A percentile compares a stretch with the other conserved stretches of the same genome.
Conservation (phyloP, 1,140 invertebrate species). For the Triops cancriformis region DNA sequence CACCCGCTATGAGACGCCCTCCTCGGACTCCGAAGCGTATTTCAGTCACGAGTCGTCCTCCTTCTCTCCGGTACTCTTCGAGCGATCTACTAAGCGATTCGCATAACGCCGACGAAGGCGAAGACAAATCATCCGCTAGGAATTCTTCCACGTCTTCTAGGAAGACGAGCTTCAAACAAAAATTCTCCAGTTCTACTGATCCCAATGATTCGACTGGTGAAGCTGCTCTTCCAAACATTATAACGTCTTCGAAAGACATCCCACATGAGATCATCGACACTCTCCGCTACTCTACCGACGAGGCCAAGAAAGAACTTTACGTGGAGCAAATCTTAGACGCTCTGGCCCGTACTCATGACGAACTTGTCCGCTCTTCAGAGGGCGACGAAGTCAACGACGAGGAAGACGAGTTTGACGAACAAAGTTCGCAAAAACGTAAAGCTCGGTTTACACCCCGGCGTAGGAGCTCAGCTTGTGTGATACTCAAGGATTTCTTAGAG, state of each 20-base stretch:
- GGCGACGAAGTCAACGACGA: slow-evolving; percentile 30
- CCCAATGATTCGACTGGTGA: neutral
- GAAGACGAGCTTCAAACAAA: neutral
- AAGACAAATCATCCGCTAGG: neutral
- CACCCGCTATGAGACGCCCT: neutral
- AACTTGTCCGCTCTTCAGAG: neutral
- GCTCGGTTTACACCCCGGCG: slow-evolving; percentile 29
- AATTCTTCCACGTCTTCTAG: neutral
- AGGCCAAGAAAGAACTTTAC: slow-evolving; percentile 26
- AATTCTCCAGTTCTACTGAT: neutral
- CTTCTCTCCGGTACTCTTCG: neutral
- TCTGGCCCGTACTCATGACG: neutral
- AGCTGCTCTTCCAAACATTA: slow-evolving; percentile 5
- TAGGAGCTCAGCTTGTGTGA: slow-evolving; percentile 42
- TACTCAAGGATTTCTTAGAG: slow-evolving; percentile 64
- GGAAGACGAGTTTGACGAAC: slow-evolving; percentile 30
- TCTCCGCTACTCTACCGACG: slow-evolving; percentile 24
- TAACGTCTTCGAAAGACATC: slow-evolving; percentile 24
- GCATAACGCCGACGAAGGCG: neutral
- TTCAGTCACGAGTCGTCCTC: neutral
- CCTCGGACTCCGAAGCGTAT: neutral
- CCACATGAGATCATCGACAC: slow-evolving; percentile 23
- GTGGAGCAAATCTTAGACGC: slow-evolving; percentile 20
- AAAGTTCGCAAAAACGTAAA: slow-evolving; percentile 29
- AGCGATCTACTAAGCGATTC: neutral